phyloP scores from a whole-genome alignment of 2,113 vertebrate species.

The Callithrix jacchus region DNA sequence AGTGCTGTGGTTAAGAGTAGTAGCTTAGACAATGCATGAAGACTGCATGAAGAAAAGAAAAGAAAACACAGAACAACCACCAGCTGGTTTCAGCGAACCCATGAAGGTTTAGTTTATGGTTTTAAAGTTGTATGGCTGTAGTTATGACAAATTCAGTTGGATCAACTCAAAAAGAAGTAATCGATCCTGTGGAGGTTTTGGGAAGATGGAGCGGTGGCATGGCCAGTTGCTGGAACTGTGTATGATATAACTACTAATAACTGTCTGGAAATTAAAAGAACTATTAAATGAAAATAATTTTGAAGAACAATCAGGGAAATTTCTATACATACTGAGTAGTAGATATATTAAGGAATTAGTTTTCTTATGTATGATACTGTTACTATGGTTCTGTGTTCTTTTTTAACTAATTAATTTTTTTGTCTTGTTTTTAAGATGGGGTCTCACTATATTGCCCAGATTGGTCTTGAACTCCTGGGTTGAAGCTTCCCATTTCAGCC shows the following conservation, averaged over 20 bases:
- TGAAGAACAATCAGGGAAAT: neutral
- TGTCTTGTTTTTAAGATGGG: neutral
- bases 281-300: neutral
- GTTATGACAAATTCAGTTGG: constrained; percentile 93
- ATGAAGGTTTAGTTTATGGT: constrained; percentile 91
- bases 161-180: constrained; percentile 91
- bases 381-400: neutral
- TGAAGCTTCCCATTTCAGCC: neutral
- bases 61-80: constrained; percentile 91
- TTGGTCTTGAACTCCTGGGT: neutral
- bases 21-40: constrained; percentile 93
- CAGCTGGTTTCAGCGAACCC: constrained; percentile 87
- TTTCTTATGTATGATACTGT: neutral
- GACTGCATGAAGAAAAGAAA: constrained; percentile 91
- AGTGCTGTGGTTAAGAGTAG: constrained; percentile 91
- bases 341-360: neutral
- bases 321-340: neutral
- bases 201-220: constrained; percentile 89
- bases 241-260: constrained; percentile 92
- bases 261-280: constrained; percentile 92
- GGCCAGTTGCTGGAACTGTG: constrained; percentile 91
- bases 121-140: constrained; percentile 93
- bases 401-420: neutral
- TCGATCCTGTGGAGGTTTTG: constrained; percentile 91
- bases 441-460: neutral